These are phyloP conservation scores for Venturia canescens DNA, from an alignment of 1,140 invertebrate species.

Conservation along the genomic window DNA sequence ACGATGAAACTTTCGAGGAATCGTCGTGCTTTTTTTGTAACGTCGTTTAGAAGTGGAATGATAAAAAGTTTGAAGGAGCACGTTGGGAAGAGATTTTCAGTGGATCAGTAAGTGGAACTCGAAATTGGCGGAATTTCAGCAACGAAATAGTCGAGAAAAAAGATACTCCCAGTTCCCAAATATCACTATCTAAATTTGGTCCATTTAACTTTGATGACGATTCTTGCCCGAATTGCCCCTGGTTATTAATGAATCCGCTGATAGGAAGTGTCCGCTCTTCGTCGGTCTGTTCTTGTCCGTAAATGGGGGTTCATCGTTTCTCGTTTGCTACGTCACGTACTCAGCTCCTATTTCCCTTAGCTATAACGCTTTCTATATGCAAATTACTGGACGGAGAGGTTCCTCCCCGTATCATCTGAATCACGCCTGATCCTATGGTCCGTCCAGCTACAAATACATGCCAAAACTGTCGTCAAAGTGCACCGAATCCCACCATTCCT, in stretches of 20 bases:
- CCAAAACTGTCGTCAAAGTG: neutral
- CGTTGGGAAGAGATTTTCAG: too few species aligned
- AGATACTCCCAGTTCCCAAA: constrained; percentile 25
- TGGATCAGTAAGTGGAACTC: too few species aligned
- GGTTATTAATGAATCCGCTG: constrained; percentile 72
- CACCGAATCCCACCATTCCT: neutral
- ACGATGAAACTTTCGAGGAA: too few species aligned
- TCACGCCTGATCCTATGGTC: constrained; percentile 22
- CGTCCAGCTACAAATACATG: neutral
- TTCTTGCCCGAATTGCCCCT: constrained; percentile 59
- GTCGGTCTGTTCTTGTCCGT: constrained; percentile 54
- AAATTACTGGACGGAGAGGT: constrained; percentile 65
- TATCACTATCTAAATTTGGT: constrained; percentile 58
- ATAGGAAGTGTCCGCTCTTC: constrained; percentile 71
- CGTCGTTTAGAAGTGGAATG: too few species aligned
- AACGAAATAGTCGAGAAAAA: too few species aligned
- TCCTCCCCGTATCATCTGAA: constrained; percentile 16
- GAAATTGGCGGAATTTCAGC: too few species aligned
- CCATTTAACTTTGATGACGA: constrained; percentile 60
- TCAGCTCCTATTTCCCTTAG: constrained; percentile 77
- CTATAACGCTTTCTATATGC: constrained; percentile 76
- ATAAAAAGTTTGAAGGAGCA: too few species aligned
- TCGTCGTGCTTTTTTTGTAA: too few species aligned
- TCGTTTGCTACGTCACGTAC: constrained; percentile 70
- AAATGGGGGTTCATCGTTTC: constrained; percentile 58